These are phyloP conservation scores for Rana temporaria DNA, from an alignment of 2,113 vertebrate genomes.

Conservation along the genomic window DNA sequence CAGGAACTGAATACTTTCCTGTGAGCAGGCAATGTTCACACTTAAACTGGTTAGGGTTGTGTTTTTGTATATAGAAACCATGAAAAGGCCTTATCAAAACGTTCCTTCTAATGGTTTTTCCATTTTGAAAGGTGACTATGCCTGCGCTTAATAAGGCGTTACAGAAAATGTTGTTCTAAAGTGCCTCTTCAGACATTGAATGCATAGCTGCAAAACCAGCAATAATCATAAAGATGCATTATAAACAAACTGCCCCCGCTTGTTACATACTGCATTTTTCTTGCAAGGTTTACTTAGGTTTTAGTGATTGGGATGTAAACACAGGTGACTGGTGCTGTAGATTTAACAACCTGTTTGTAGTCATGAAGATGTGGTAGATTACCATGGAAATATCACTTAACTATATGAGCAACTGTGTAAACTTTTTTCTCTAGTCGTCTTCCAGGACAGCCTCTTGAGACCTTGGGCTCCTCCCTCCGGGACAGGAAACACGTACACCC, in stretches of 20 bases:
- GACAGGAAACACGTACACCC: too few species aligned
- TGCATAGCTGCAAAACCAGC: conserved; percentile 19
- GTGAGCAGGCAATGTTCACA: background rate
- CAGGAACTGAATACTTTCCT: background rate
- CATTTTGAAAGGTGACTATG: background rate
- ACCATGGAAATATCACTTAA: background rate
- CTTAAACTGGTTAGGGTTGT: background rate
- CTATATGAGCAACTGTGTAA: too few species aligned
- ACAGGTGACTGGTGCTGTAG: conserved; percentile 21
- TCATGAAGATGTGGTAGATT: conserved; percentile 8
- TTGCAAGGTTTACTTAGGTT: conserved; percentile 15
- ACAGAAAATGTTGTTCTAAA: conserved; percentile 20
- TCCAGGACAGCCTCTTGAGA: too few species aligned
- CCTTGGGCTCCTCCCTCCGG: too few species aligned
- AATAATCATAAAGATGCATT: background rate
- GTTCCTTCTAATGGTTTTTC: background rate
- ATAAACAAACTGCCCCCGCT: conserved; percentile 24
- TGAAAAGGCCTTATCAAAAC: conserved; percentile 15
- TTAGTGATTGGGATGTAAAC: conserved; percentile 1
- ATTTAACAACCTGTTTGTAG: conserved; percentile 9
- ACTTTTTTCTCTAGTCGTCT: too few species aligned
- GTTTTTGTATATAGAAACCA: background rate
- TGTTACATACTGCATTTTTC: background rate
- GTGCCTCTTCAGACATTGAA: conserved; percentile 33
- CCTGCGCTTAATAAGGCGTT: conserved; percentile 17